A percentile compares a stretch with the other conserved stretches of the same genome.
These are phyloP conservation scores for Dicerorhinus sumatrensis DNA, from an alignment of 2,113 vertebrate genomes.

Conservation along the genomic window DNA sequence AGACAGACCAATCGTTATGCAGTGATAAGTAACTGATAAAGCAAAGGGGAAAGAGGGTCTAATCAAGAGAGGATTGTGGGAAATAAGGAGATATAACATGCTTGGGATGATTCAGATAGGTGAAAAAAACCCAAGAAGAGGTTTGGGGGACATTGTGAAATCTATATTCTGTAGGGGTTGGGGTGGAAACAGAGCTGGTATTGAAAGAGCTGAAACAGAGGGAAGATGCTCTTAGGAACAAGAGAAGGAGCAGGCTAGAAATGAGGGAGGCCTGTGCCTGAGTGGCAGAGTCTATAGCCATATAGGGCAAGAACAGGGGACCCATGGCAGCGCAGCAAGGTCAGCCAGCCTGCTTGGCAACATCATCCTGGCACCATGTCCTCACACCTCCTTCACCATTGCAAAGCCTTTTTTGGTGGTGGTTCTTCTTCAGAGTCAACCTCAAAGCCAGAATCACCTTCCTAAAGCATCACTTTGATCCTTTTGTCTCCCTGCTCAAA, in stretches of 20 bases:
- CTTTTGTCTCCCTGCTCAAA: neutral
- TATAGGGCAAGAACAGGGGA: neutral
- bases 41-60: neutral
- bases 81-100: slow-evolving; percentile 8
- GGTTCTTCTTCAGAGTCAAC: neutral
- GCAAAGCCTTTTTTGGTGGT: slow-evolving; percentile 44
- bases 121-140: neutral
- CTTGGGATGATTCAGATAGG: neutral
- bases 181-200: neutral
- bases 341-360: slow-evolving; percentile 23
- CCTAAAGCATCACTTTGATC: neutral
- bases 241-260: neutral
- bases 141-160: neutral
- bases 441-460: neutral
- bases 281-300: neutral
- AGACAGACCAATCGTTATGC: neutral
- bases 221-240: neutral
- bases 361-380: neutral
- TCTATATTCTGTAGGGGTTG: neutral
- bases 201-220: neutral
- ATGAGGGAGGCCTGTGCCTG: fast-evolving
- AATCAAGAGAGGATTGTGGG: neutral
- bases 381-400: neutral
- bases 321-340: neutral
- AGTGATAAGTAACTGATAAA: neutral